phyloP scores from a whole-genome alignment of 2,888 invertebrate genomes.

The Drosophila robusta region DNA sequence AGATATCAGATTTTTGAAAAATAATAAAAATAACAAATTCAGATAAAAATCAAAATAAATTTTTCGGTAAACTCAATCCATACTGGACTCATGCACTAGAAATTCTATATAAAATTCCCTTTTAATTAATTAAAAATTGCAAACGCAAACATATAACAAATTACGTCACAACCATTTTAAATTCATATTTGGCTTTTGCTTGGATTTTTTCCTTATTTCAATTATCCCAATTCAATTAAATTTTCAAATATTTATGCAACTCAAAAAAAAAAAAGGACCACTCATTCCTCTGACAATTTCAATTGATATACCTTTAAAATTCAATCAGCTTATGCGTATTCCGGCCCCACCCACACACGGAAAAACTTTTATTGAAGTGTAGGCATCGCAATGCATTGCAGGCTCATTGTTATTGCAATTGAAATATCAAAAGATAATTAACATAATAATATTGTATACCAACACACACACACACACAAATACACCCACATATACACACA shows the following conservation, averaged over 20 bases:
- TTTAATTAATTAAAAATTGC: too few species aligned
- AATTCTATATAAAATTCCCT: too few species aligned
- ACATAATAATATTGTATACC: constrained; percentile 63
- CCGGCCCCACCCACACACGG: not conserved
- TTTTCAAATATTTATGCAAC: not conserved
- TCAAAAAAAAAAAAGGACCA: not conserved
- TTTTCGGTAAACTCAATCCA: too few species aligned
- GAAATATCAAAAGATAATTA: constrained; percentile 75
- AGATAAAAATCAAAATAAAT: too few species aligned
- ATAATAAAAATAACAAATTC: too few species aligned
- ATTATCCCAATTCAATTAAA: not conserved
- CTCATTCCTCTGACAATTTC: not conserved
- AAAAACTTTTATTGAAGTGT: not conserved
- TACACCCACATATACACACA: not conserved
- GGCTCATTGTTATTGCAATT: constrained; percentile 52
- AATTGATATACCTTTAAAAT: constrained; percentile 4
- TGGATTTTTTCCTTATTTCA: not conserved
- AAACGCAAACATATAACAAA: too few species aligned
- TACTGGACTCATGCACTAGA: too few species aligned
- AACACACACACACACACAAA: constrained; percentile 9
- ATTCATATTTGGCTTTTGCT: too few species aligned
- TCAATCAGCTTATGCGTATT: constrained; percentile 16
- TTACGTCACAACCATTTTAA: too few species aligned
- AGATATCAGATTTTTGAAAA: too few species aligned
- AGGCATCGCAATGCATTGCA: constrained; percentile 1